Base-by-base conservation (phyloP, 2,888 invertebrate species). In the Dicyrtoma fusca region DNA sequence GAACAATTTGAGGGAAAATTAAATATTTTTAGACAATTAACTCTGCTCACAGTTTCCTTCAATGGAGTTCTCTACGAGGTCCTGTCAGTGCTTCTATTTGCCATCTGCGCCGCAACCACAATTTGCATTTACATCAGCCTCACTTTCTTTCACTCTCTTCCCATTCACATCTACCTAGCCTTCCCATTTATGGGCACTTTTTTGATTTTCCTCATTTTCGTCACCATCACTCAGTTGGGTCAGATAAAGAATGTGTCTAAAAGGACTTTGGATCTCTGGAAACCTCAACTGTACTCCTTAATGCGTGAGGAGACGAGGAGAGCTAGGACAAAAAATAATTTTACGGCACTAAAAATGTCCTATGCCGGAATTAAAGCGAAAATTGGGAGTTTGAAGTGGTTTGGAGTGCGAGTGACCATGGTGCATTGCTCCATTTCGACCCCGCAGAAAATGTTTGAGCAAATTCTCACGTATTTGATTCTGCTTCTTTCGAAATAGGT, bases 381-480 rank as follows among this genome's bases (percentile, higher is more conserved):
- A n/a, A n/a, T n/a, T n/a, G n/a, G 34, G 8, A 34, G 23, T 55
- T 51, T 66, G 17, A 26, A 42, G 25, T 55, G 53, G 8, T 66
- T 66, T 51, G 66, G 66, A 6, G 17, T 51, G 25, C 34, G 53
- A 5, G 11, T 66, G 2, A 4, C 53, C 10, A 55, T 42, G 0
- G 21, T 66, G 53, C 53, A 66, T 51, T 66, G 66, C 34, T 53
- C 42, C 5, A 4, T 66, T 17, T 17, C 17, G 34, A 66, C 55
- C 2, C 66, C 66, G 17, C 66, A 66, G 34, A 53, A 42, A 21
- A 66, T 66, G 66, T 42, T 66, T n/a, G 66, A 66, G 17, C 66
- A 66, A 53, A 19, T 66, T 17, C 19, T 66, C 1, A 53, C 34
- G 26, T 55, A 44, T 21, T 34, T 66, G 2, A 55, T 66, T 3